Evolutionary conservation across 2,797 vertebrate species (phyloP), one percentile per base, ranked within the genome.

Genomic region (Periophthalmus magnuspinnatus): DNA sequence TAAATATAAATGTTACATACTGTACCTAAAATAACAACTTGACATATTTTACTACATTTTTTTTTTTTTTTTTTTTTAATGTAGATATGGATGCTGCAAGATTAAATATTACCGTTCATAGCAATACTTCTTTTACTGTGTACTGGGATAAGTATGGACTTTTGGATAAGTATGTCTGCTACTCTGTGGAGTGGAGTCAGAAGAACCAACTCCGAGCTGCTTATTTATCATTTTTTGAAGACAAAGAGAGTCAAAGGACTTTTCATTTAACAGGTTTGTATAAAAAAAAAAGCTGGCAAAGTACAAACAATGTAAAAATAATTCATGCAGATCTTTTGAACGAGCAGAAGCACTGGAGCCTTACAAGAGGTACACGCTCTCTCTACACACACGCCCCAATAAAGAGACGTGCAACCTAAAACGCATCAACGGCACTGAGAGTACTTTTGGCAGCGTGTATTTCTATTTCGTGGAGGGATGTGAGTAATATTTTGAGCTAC

Each of bases 391-490:
- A 0, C 79, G 93, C 77, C 74, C 81, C 28, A 5, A 87, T 54
- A 86, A 77, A 50, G 45, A 80, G 0, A 84, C 82, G 47, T 94
- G 94, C 78, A 88, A 89, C 76, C 84, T 93, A 79, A 88, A 90
- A 81, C 14, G 8, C 13, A 75, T 90, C 55, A 94, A 88, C 78
- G 60, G 89, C 82, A 90, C 91, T 1, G 93, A 95, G 78, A 72
- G 34, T 69, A 93, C 93, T 38, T 90, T 90, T 5, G 94, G 89
- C 82, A 85, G 81, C 3, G 84, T 88, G 1, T 88, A 90, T 38
- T 91, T 91, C 74, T 95, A 93, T 48, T 77, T 82, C 60, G 34
- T 36, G 5, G 93, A 95, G 93, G 95, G 93, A 93, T 67, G 94
- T 96, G 86, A 90, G 93, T 83, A n/a, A 14, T 16, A 34, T 34